Conservation (phyloP, 2,888 invertebrate species). For the Tuta absoluta region DNA sequence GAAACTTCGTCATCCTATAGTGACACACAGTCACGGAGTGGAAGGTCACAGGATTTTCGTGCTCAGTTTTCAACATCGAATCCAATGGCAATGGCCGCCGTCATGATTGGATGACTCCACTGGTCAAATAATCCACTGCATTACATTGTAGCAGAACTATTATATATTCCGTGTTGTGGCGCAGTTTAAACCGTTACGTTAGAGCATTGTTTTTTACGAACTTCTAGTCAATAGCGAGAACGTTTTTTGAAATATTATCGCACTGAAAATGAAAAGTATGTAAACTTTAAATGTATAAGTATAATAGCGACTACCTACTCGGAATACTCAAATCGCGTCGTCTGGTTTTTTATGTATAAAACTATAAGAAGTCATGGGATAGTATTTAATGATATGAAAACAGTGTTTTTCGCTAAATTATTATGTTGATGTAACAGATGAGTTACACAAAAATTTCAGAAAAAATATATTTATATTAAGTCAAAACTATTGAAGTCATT, state of each 20-base stretch:
- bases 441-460: neutral
- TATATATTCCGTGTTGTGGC: too few species aligned
- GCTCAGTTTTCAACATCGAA: too few species aligned
- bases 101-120: too few species aligned
- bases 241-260: neutral
- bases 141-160: too few species aligned
- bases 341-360: slow-evolving; percentile 2
- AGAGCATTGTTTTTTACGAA: neutral
- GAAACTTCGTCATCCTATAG: too few species aligned
- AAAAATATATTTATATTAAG: slow-evolving; percentile 41
- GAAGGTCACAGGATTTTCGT: too few species aligned
- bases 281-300: neutral
- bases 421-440: neutral
- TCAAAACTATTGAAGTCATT: slow-evolving; percentile 44
- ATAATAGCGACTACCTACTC: too few species aligned
- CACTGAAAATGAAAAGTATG: neutral
- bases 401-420: neutral
- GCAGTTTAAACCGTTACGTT: neutral
- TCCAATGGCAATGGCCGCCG: too few species aligned
- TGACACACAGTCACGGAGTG: too few species aligned
- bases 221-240: neutral
- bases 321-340: slow-evolving; percentile 10
- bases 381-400: neutral
- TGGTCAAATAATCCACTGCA: neutral
- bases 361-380: neutral